A percentile compares a stretch with the other conserved stretches of the same genome.
Conservation (phyloP, 2,113 vertebrate genomes). For the Apistogramma diplotaenia region DNA sequence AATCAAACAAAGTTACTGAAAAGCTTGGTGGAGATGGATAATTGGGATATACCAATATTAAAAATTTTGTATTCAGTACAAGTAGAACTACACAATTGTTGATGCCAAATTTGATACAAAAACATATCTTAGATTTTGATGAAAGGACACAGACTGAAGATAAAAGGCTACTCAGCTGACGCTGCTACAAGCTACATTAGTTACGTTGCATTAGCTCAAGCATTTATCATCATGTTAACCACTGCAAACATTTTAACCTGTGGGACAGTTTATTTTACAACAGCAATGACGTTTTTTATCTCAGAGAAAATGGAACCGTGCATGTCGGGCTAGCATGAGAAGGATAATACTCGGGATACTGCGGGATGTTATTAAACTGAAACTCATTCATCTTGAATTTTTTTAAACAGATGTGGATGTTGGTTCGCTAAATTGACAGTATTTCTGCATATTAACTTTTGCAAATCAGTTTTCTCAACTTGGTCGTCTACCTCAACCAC, state of each 20-base stretch:
- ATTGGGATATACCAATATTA: no score
- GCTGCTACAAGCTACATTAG: background rate
- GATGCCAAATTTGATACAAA: background rate
- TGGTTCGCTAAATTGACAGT: background rate
- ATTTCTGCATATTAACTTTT: background rate
- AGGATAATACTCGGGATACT: background rate
- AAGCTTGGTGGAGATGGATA: no score
- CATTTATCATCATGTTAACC: background rate
- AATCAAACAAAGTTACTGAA: no score
- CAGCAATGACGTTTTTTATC: background rate
- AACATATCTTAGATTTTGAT: background rate
- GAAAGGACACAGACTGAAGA: background rate
- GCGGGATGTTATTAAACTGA: background rate
- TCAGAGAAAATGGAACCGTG: background rate
- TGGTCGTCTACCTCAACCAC: no score
- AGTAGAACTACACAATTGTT: background rate
- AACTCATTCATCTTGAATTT: background rate
- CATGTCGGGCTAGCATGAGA: background rate
- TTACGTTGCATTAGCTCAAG: background rate
- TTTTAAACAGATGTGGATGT: background rate
- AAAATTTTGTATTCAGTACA: background rate
- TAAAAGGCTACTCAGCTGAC: background rate
- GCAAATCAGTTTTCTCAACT: background rate
- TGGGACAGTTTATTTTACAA: no score
- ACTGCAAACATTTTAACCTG: background rate